phyloP scores from a whole-genome alignment of 2,113 vertebrate species.

The Silurus glanis region DNA sequence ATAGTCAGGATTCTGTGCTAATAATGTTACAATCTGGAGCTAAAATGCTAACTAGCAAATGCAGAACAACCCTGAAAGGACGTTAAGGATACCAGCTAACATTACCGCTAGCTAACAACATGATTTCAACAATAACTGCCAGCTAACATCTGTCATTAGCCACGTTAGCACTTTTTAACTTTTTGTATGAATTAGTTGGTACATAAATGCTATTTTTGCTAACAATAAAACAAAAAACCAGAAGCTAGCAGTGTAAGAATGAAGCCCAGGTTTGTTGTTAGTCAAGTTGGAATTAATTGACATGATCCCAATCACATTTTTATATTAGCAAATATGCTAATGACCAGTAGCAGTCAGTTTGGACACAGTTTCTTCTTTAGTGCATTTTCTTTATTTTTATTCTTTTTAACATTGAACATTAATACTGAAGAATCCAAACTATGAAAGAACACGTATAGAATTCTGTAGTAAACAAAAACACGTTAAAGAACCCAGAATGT shows the following conservation, averaged over 20 bases:
- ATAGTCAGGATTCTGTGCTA: background rate
- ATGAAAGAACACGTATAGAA: too few relatives aligned
- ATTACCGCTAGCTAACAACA: background rate
- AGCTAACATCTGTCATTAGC: background rate
- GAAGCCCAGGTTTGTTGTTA: background rate
- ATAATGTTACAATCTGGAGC: background rate
- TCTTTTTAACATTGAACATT: too few relatives aligned
- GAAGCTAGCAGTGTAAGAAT: background rate
- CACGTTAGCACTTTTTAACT: background rate
- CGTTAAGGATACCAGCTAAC: background rate
- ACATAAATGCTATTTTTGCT: background rate
- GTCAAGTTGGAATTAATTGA: background rate
- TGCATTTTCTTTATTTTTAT: too few relatives aligned
- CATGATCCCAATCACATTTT: too few relatives aligned
- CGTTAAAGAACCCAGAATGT: too few relatives aligned
- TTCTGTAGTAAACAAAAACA: too few relatives aligned
- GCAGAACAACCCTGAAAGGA: background rate
- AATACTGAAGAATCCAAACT: too few relatives aligned
- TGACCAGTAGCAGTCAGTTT: too few relatives aligned
- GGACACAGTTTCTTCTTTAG: too few relatives aligned
- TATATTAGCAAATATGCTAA: background rate
- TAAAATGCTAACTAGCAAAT: constrained; percentile 3
- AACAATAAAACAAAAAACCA: background rate
- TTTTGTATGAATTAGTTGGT: background rate
- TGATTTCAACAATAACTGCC: background rate